Percentiles rank a stretch among this genome's conserved stretches.
These are phyloP conservation scores for Apis dorsata DNA, from an alignment of 1,140 invertebrate genomes.

Conservation along the genomic window DNA sequence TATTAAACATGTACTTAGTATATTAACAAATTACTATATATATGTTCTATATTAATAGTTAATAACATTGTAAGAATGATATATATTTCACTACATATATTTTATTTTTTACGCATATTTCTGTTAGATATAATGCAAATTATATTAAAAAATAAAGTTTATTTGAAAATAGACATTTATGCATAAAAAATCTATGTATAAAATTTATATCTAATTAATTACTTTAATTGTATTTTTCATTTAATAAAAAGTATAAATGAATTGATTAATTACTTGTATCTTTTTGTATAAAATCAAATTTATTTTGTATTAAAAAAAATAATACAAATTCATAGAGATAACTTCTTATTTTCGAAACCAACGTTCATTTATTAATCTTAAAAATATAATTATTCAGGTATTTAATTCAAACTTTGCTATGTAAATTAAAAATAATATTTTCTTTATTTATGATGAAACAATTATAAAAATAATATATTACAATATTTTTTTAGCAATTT, in stretches of 20 bases:
- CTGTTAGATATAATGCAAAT: neutral
- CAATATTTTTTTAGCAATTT: neutral
- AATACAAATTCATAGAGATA: neutral
- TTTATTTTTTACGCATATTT: neutral
- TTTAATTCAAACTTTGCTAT: neutral
- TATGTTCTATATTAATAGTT: no score
- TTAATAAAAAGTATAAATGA: neutral
- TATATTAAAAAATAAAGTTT: neutral
- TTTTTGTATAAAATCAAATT: neutral
- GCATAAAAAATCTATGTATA: neutral
- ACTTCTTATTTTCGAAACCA: neutral
- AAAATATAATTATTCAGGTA: neutral
- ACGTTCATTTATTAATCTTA: neutral
- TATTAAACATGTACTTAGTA: slow-evolving; percentile 15
- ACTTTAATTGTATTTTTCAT: neutral
- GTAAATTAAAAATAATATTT: neutral
- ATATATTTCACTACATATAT: slow-evolving; percentile 11
- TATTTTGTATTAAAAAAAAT: neutral
- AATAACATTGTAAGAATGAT: neutral
- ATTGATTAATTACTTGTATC: neutral
- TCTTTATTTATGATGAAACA: neutral
- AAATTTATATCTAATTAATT: slow-evolving; percentile 4
- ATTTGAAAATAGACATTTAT: neutral
- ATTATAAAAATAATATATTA: neutral
- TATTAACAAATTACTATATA: slow-evolving; percentile 3